Percentiles rank a stretch among this genome's conserved stretches.
Evolutionary conservation across 2,888 invertebrate species (phyloP).

Genomic region (Gymnoscelis rufifasciata): DNA sequence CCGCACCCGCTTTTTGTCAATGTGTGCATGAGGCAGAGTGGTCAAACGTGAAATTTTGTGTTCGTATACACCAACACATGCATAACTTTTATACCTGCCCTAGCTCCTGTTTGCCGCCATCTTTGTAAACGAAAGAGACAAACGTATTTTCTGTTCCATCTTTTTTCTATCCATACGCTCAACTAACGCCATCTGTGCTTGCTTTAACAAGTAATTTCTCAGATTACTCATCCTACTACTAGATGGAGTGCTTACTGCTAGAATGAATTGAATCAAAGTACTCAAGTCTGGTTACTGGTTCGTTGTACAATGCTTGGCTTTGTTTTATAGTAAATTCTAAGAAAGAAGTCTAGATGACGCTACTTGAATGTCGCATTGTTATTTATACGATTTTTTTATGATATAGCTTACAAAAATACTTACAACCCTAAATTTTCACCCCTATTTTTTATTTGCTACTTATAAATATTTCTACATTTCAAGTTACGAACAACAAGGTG

Average conservation of each 20-base stretch:
- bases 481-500: no score
- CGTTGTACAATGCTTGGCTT: no score
- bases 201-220: neutral
- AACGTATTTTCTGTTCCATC: constrained; percentile 49
- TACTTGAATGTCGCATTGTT: no score
- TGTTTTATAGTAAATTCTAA: no score
- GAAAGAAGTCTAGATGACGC: no score
- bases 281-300: no score
- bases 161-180: constrained; percentile 26
- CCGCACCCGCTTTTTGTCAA: constrained; percentile 59
- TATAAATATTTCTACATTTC: no score
- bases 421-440: no score
- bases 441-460: no score
- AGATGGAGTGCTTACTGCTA: constrained; percentile 30
- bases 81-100: constrained; percentile 65
- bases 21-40: constrained; percentile 70
- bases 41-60: constrained; percentile 78
- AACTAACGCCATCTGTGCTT: constrained; percentile 48
- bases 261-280: no score
- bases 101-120: constrained; percentile 74
- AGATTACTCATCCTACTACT: constrained; percentile 2
- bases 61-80: constrained; percentile 67
- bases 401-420: no score
- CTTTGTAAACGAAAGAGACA: constrained; percentile 54
- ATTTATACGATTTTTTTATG: no score